These are phyloP conservation scores for Capreolus pygargus DNA, from an alignment of 2,113 vertebrate species.

Conservation along the genomic window DNA sequence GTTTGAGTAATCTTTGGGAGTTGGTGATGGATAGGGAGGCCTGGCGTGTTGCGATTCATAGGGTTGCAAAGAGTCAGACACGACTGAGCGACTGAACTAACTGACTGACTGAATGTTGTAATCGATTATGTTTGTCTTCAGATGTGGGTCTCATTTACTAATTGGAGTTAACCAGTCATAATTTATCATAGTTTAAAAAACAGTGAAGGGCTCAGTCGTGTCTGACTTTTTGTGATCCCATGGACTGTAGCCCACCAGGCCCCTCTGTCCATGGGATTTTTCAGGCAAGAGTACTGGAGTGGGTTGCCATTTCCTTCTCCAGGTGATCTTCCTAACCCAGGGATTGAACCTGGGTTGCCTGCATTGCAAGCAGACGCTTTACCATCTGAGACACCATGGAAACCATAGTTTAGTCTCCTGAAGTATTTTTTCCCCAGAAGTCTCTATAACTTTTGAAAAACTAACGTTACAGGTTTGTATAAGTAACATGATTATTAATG, in stretches of 20 bases:
- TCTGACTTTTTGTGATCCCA: background rate
- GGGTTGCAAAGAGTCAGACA: too few species aligned
- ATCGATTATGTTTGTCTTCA: background rate
- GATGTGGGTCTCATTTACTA: conserved; percentile 24
- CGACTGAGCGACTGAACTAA: too few species aligned
- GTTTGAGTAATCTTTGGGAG: too few species aligned
- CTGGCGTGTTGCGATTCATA: too few species aligned
- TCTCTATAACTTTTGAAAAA: background rate
- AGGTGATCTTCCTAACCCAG: background rate
- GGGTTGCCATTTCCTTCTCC: background rate
- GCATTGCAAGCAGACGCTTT: background rate
- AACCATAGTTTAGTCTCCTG: background rate
- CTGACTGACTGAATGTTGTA: background rate
- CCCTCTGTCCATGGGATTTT: background rate
- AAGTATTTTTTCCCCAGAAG: background rate
- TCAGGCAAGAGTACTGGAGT: background rate
- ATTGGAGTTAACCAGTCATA: background rate
- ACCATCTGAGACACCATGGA: background rate
- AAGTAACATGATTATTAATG: background rate
- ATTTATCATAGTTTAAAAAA: background rate
- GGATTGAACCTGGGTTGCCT: background rate
- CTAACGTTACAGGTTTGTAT: background rate
- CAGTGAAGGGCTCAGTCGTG: background rate
- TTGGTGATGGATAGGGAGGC: too few species aligned
- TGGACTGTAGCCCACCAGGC: background rate